A percentile compares a stretch with the other conserved stretches of the same genome.
phyloP scores from a whole-genome alignment of 2,113 vertebrate genomes.

The Albula glossodonta region DNA sequence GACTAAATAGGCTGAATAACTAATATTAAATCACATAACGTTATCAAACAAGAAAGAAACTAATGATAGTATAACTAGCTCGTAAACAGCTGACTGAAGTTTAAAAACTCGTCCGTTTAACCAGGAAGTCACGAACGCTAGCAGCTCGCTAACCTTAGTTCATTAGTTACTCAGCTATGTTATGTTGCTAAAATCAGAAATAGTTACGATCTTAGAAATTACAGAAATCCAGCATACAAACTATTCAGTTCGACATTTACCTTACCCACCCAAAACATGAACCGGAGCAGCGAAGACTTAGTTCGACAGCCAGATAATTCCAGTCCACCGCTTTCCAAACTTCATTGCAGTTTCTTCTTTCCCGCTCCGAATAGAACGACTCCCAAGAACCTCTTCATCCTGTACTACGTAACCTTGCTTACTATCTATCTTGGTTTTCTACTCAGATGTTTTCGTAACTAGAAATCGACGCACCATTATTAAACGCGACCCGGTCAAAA shows the following conservation, averaged over 20 bases:
- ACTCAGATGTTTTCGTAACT: conserved; percentile 44
- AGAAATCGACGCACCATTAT: background rate
- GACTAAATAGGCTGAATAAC: too few species aligned
- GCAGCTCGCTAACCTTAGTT: background rate
- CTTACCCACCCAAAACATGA: background rate
- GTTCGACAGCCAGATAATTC: background rate
- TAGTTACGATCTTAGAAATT: background rate
- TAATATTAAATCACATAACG: background rate
- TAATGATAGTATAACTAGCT: background rate
- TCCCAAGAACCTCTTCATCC: background rate
- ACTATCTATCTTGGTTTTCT: background rate
- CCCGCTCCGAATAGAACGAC: conserved; percentile 52
- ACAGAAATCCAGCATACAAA: background rate
- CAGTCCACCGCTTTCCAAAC: background rate
- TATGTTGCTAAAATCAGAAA: background rate
- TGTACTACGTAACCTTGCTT: background rate
- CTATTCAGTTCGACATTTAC: background rate
- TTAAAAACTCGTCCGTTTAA: conserved; percentile 24
- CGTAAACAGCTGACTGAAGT: background rate
- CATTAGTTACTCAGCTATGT: background rate
- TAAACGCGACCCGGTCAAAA: background rate
- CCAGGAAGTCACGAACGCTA: background rate
- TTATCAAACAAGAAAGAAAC: background rate
- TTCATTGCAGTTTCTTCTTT: conserved; percentile 42
- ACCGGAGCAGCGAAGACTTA: background rate